A percentile compares a stretch with the other conserved stretches of the same genome.
Evolutionary conservation across 2,113 vertebrate genomes (phyloP).

Genomic region (Chinchilla lanigera): DNA sequence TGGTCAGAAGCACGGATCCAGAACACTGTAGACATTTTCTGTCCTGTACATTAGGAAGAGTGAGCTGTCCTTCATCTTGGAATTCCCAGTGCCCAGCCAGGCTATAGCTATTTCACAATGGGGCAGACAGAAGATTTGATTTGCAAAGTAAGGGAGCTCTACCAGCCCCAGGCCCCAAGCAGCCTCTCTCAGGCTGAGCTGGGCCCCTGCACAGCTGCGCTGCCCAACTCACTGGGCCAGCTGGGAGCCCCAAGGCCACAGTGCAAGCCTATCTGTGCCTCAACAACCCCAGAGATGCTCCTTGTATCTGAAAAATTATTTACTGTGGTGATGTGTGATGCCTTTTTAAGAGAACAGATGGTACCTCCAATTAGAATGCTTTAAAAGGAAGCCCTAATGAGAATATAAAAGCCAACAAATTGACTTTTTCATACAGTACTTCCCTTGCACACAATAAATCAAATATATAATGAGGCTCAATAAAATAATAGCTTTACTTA

Average conservation of each 20-base stretch:
- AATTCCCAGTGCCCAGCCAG: neutral
- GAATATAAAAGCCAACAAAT: constrained; percentile 84
- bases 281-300: constrained; percentile 48
- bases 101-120: neutral
- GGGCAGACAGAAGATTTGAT: neutral
- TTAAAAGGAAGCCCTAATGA: constrained; percentile 84
- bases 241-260: neutral
- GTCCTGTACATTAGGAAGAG: neutral
- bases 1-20: neutral
- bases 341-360: constrained; percentile 83
- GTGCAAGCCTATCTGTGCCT: neutral
- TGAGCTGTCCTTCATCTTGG: neutral
- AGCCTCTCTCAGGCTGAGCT: neutral
- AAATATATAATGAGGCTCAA: constrained; percentile 80
- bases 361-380: constrained; percentile 82
- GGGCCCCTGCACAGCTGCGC: neutral
- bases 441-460: constrained; percentile 79
- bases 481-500: constrained; percentile 76
- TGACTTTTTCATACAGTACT: constrained; percentile 84
- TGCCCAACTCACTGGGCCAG: neutral
- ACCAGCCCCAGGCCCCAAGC: fast-evolving
- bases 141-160: neutral
- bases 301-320: constrained; percentile 78
- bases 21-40: neutral
- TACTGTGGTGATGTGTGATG: constrained; percentile 72